Evolutionary conservation across 1,140 invertebrate genomes (phyloP).

Genomic region (Leucophenga varia): DNA sequence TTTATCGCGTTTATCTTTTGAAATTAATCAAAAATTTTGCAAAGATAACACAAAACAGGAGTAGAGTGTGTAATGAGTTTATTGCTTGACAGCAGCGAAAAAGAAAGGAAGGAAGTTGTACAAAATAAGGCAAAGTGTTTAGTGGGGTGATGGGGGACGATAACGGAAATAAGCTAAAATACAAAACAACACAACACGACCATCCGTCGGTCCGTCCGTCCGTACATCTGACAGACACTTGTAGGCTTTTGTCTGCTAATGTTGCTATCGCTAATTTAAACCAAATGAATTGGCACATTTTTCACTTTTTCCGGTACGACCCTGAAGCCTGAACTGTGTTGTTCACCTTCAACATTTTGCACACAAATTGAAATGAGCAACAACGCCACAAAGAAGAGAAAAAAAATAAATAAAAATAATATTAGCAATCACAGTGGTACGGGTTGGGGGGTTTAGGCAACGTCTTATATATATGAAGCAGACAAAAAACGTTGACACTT

Average conservation of each 20-base stretch:
- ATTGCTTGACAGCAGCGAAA: no score
- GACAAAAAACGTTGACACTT: background rate
- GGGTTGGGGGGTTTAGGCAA: no score
- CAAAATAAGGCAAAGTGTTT: no score
- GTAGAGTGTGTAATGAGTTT: background rate
- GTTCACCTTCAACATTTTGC: background rate
- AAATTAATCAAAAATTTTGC: slow-evolving; percentile 47
- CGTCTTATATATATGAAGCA: background rate
- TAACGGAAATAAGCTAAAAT: slow-evolving; percentile 11
- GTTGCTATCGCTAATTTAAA: slow-evolving; percentile 56
- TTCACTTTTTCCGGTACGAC: slow-evolving; percentile 48
- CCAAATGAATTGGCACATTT: slow-evolving; percentile 57
- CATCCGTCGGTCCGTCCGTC: background rate
- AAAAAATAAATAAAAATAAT: no score
- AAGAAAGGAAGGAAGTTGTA: background rate
- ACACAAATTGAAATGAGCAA: slow-evolving; percentile 32
- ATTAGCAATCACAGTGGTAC: no score
- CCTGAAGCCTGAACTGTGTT: background rate
- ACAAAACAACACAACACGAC: background rate
- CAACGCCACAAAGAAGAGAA: slow-evolving; percentile 17
- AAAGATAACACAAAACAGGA: slow-evolving; percentile 15
- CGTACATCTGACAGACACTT: background rate
- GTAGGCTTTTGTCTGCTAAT: background rate
- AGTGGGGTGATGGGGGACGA: slow-evolving; percentile 16
- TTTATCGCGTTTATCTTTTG: slow-evolving; percentile 50